Conservation (phyloP, 1,140 invertebrate genomes). For the Drosophila grimshawi region DNA sequence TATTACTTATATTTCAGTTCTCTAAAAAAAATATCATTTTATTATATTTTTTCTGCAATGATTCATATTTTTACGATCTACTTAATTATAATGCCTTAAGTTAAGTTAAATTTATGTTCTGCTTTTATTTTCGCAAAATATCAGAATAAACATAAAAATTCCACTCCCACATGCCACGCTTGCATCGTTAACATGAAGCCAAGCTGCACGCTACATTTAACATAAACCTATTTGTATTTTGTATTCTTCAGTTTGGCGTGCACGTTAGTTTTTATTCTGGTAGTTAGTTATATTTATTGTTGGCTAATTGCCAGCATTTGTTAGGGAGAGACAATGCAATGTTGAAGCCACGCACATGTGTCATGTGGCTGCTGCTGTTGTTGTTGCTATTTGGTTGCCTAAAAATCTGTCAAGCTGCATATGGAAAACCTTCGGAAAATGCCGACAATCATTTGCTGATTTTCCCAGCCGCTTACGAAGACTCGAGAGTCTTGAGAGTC, state of each 20-base stretch:
- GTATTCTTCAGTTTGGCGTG: slow-evolving; percentile 30
- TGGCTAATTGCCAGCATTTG: slow-evolving; percentile 60
- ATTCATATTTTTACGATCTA: slow-evolving; percentile 32
- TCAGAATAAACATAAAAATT: slow-evolving; percentile 18
- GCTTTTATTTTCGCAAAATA: slow-evolving; percentile 27
- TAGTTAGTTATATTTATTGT: slow-evolving; percentile 51
- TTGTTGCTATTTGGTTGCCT: slow-evolving; percentile 19
- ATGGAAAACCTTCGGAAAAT: slow-evolving; percentile 78
- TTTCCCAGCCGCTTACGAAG: slow-evolving; percentile 54
- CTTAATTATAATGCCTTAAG: slow-evolving; percentile 20
- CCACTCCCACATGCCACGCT: slow-evolving; percentile 47
- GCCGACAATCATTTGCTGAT: slow-evolving; percentile 68
- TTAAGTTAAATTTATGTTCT: slow-evolving; percentile 33
- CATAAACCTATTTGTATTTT: slow-evolving; percentile 22
- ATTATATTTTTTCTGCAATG: not conserved
- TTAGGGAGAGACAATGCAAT: slow-evolving; percentile 38
- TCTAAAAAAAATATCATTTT: too few species aligned
- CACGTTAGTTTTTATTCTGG: slow-evolving; percentile 32
- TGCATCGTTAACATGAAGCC: slow-evolving; percentile 5
- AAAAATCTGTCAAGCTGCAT: slow-evolving; percentile 47
- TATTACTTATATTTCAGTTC: too few species aligned
- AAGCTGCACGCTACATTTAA: slow-evolving; percentile 51
- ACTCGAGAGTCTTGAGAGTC: slow-evolving; percentile 14
- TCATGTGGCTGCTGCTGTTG: slow-evolving; percentile 6
- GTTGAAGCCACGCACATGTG: slow-evolving; percentile 61